phyloP scores from a whole-genome alignment of 2,888 invertebrate genomes.

The Drosophila hawaiiensis region DNA sequence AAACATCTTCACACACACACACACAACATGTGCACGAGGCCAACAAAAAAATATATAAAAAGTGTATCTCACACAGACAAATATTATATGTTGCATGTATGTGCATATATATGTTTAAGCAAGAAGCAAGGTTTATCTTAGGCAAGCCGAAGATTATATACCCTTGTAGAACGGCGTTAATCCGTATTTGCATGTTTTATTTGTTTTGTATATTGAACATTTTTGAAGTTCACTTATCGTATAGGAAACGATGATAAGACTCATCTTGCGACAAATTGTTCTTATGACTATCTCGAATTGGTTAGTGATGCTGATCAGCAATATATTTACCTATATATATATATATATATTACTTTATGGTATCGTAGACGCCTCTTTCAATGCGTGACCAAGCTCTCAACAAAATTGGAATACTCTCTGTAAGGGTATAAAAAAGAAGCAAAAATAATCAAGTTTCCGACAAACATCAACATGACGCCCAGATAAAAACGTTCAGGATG shows the following conservation, averaged over 20 bases:
- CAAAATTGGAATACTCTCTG: neutral
- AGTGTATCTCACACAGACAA: conserved; percentile 11
- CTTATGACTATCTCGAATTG: neutral
- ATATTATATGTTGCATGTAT: conserved; percentile 1
- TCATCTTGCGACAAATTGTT: neutral
- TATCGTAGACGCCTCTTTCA: neutral
- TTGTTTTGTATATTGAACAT: neutral
- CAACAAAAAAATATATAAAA: conserved; percentile 19
- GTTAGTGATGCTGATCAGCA: neutral
- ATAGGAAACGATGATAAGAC: neutral
- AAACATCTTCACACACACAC: conserved; percentile 66
- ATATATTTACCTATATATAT: neutral
- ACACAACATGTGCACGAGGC: conserved; percentile 42
- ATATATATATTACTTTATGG: too few species aligned
- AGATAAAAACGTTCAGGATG: conserved; percentile 81
- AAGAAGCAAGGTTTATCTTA: neutral
- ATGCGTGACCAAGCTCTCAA: neutral
- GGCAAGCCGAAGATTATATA: neutral
- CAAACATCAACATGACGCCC: conserved; percentile 82
- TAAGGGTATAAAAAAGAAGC: conserved; percentile 38
- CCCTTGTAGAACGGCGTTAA: neutral
- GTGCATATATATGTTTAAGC: neutral
- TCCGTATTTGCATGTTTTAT: neutral
- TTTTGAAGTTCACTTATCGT: neutral
- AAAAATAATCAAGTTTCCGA: conserved; percentile 81